Evolutionary conservation across 2,888 invertebrate species (phyloP), one percentile per base, ranked within the genome.

Genomic region (Drosophila pseudotalamancana): DNA sequence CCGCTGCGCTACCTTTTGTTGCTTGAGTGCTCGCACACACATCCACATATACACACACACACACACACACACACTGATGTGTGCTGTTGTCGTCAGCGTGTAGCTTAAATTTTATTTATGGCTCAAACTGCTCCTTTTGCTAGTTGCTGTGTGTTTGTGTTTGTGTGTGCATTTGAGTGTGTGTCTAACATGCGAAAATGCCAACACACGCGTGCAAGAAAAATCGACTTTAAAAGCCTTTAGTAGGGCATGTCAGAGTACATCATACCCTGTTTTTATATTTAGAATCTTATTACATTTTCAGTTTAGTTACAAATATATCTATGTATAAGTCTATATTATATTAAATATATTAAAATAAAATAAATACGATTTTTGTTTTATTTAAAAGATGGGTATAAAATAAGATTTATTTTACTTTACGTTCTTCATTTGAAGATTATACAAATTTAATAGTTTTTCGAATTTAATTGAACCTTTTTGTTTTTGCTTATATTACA

Each of bases 61-160:
- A 27, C 40, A 32, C 39, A 31, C 32, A 43, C 43, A 57, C 23
- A 55, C 39, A 69, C 37, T 56, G 14, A 39, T 40, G 14, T 50
- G 42, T 31, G 50, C 66, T 69, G 68, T 74, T 64, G 79, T 76
- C 73, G 74, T 80, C 77, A 74, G 65, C 68, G 78, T 80, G 79
- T 85, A 68, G 80, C 80, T 85, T 80, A 83, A 83, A 83, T 83
- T 83, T 83, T 83, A 83, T 83, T 83, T 83, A 86, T 83, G 84
- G 86, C 84, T 64, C 70, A 66, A 73, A 81, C 68, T 61, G 81
- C 65, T 67, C 55, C 48, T 43, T 43, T 35, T 35, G 29, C 45
- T n/a, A 35, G 63, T 42, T 6, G 29, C 32, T 59, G 48, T 42
- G 23, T 46, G 29, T 43, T n/a, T 56, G 34, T 35, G 16, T 43